These are phyloP conservation scores for Halocaridina rubra DNA, from an alignment of 2,888 invertebrate species.

Conservation along the genomic window DNA sequence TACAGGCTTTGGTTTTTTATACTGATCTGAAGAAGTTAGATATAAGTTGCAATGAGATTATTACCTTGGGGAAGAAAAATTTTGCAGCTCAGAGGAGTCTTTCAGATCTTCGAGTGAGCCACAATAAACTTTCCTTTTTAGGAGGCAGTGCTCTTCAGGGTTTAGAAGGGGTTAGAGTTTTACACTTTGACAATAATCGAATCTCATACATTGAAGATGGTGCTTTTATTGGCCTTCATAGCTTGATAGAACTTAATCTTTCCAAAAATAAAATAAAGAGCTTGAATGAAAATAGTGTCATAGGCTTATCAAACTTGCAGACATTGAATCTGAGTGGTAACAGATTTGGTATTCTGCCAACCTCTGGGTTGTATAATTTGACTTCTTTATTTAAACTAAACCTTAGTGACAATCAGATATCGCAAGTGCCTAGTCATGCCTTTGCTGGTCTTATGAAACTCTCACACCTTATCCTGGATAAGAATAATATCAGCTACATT, in stretches of 20 bases:
- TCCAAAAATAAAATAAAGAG: slow-evolving; percentile 81
- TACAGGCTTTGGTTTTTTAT: slow-evolving; percentile 84
- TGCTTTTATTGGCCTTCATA: slow-evolving; percentile 82
- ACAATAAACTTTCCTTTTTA: slow-evolving; percentile 71
- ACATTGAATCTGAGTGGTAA: slow-evolving; percentile 52
- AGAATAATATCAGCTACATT: slow-evolving; percentile 58
- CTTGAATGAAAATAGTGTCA: slow-evolving; percentile 76
- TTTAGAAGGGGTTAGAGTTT: slow-evolving; percentile 71
- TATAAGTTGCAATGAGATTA: slow-evolving; percentile 83
- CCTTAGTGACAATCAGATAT: slow-evolving; percentile 60
- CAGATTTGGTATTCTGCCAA: slow-evolving; percentile 46
- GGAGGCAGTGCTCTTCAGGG: slow-evolving; percentile 32
- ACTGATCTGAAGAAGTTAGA: slow-evolving; percentile 83
- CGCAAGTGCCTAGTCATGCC: slow-evolving; percentile 59
- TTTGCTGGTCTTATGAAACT: slow-evolving; percentile 55
- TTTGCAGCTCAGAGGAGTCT: slow-evolving; percentile 83
- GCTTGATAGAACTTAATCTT: slow-evolving; percentile 80
- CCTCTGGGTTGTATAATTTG: slow-evolving; percentile 36
- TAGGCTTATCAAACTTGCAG: slow-evolving; percentile 74
- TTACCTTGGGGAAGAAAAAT: slow-evolving; percentile 82
- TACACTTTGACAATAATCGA: slow-evolving; percentile 83
- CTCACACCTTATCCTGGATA: slow-evolving; percentile 45
- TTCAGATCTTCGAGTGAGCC: slow-evolving; percentile 80
- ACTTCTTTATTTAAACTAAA: slow-evolving; percentile 43
- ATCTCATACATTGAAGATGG: slow-evolving; percentile 79